A percentile compares a stretch with the other conserved stretches of the same genome.
These are phyloP conservation scores for Phymorhynchus buccinoides DNA, from an alignment of 1,140 invertebrate genomes.

Conservation along the genomic window DNA sequence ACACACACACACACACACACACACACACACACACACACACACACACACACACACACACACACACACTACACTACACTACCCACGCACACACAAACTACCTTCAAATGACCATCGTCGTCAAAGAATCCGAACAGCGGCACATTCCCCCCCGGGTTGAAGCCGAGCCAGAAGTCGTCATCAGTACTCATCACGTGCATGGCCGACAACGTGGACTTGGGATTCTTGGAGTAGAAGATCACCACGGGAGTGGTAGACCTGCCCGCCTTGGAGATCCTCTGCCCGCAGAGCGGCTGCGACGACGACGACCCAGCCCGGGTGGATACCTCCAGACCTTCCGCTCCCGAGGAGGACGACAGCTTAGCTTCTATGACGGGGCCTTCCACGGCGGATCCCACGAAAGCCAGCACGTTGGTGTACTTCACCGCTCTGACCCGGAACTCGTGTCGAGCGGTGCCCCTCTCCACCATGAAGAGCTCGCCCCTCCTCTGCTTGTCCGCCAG, in stretches of 20 bases:
- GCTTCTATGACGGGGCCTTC: background rate
- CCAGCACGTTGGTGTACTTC: conserved; percentile 6
- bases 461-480: background rate
- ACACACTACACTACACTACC: no score
- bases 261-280: background rate
- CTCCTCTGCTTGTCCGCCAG: background rate
- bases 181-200: conserved; percentile 4
- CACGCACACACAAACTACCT: no score
- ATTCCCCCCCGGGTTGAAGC: conserved; percentile 15
- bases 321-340: background rate
- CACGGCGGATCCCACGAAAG: background rate
- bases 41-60: no score
- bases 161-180: background rate
- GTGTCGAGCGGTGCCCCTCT: conserved; percentile 4
- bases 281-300: background rate
- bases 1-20: no score
- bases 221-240: conserved; percentile 22
- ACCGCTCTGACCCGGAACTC: background rate
- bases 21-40: no score
- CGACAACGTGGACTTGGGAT: background rate
- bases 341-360: background rate
- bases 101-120: conserved; percentile 24
- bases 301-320: background rate
- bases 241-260: background rate
- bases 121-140: background rate